Conservation (phyloP, 2,113 vertebrate genomes). For the Onychorhynchus coronatus region DNA sequence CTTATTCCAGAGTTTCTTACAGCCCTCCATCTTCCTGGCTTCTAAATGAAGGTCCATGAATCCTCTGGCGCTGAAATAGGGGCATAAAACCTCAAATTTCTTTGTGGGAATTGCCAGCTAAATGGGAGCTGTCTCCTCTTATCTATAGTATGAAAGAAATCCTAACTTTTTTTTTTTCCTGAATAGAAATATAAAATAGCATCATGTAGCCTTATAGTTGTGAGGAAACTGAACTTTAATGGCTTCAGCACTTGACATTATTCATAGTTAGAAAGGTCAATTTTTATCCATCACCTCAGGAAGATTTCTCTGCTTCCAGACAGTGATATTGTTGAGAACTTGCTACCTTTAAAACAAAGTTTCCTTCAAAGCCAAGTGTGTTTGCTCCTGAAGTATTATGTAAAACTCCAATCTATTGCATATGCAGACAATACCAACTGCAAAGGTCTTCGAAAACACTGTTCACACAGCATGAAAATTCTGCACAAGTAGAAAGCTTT, state of each 20-base stretch:
- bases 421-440: not conserved
- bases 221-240: not conserved
- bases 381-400: not conserved
- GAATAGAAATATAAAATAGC: not conserved
- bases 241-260: not conserved
- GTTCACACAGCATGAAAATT: not conserved
- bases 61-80: not conserved
- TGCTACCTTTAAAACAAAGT: not conserved
- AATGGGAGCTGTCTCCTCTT: not conserved
- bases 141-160: not conserved
- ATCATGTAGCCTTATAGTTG: not conserved
- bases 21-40: not conserved
- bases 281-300: not conserved
- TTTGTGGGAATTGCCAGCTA: not conserved
- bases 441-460: conserved; percentile 27
- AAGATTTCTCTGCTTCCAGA: not conserved
- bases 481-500: conserved; percentile 43
- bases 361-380: not conserved
- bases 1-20: not conserved
- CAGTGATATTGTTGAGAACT: not conserved
- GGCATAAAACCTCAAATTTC: not conserved
- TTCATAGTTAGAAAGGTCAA: not conserved
- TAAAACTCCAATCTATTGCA: not conserved
- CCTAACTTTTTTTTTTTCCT: not conserved
- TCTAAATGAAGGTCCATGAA: not conserved